Evolutionary conservation across 2,113 vertebrate genomes (phyloP), one percentile per base, ranked within the genome.

Genomic region (Rostratula benghalensis): DNA sequence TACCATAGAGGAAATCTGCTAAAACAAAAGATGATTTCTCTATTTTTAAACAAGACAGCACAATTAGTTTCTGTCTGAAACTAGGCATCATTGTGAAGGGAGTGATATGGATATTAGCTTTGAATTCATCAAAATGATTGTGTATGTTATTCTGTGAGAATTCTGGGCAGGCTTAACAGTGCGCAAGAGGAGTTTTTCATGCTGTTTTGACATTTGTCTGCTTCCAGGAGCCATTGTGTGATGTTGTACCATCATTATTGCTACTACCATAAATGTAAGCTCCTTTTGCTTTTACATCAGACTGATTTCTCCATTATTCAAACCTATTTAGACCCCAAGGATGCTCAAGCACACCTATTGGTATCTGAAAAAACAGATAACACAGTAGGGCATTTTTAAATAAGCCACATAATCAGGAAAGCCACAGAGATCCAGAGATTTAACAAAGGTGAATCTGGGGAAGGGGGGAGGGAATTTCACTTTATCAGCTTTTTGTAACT

Each of bases 131-230:
- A 87, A 90, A 94, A 71, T 69, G 56, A 70, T 73, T 31, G 20
- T 61, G 28, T 88, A 10, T 82, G 50, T 87, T 92, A 46, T 57
- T 85, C 65, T 91, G 59, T 43, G 43, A 86, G 91, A 85, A 90
- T 69, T 69, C 88, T 93, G 45, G 53, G 35, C 48, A 75, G 71
- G 15, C 70, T 90, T 94, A 70, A 28, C 53, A 79, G 79, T 64
- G 83, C 84, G 57, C n/a, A 74, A 67, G 69, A 93, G 33, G 45
- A 64, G 57, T 31, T 95, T 93, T 94, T 94, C 87, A 37, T 65
- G 91, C 87, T 97, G 84, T 87, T 97, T 95, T 94, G 87, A 95
- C 87, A 93, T 93, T 96, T 92, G 71, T 94, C 70, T 91, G 51
- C 86, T 97, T 95, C 67, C 76, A 92, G 87, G 67, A 93, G 82